Evolutionary conservation across 2,113 vertebrate genomes (phyloP), one percentile per base, ranked within the genome.

Genomic region (Lagopus muta): DNA sequence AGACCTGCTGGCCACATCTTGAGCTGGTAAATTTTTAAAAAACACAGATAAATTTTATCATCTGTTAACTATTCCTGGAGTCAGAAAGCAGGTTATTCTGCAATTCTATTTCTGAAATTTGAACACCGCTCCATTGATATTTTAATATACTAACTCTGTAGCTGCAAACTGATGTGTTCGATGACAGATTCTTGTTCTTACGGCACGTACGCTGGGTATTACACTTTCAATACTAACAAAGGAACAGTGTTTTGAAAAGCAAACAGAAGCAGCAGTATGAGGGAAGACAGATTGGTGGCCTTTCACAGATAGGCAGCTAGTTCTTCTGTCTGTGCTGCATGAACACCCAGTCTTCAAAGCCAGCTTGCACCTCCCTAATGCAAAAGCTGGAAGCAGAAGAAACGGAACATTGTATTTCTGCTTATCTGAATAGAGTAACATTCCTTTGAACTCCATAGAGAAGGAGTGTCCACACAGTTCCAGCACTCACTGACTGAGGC

Each of bases 141-240:
- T 70, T 64, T 22, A 22, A n/a, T n/a, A n/a, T 45, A 20, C 13
- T 60, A 50, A 81, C 30, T 57, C 16, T 32, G 15, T 48, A 57
- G 47, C 32, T 58, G 61, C 34, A 67, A 22, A 38, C 9, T 11
- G 13, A 40, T 57, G 72, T 38, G 32, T 61, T 19, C 47, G 21
- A 36, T 65, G 45, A 47, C 43, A 66, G 25, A 19, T 54, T 40
- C 25, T 82, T 40, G 18, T 43, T 70, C n/a, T 65, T 65, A 28
- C 1, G 6, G 48, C 9, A 66, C 40, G 42, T 48, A 17, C 50
- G 71, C 0, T 0, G 20, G 19, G 3, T 47, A 20, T 36, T 54
- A 54, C 10, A 25, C n/a, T 71, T 60, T 66, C 52, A 72, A 55
- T 65, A 25, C 52, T 72, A n/a, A 18, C 7, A n/a, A 43, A 55